Base-by-base conservation (phyloP, 2,113 vertebrate species). In the Ovis canadensis region DNA sequence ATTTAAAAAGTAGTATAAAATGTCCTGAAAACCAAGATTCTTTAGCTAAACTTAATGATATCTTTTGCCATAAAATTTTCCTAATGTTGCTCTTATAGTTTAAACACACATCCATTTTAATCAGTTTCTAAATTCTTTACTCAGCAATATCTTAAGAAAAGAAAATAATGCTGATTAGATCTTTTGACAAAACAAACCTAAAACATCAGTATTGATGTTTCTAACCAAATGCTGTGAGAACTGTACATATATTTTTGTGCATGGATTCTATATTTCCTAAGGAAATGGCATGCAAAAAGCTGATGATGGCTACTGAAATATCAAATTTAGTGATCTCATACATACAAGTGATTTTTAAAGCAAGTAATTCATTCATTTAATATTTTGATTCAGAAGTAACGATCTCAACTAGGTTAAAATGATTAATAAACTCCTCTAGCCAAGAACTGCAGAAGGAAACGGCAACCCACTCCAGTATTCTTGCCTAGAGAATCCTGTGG, bases 241-340 rank as follows among this genome's bases (percentile, higher is more conserved):
- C 16, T 60, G 6, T 11, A 50, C 29, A n/a, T 36, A 82, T 10
- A 6, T 19, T 91, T 96, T 57, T 96, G 10, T 80, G 71, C 45
- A 21, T 4, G 36, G n/a, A 83, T 50, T 77, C 60, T 59, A 13
- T 86, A 25, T 87, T 91, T 54, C 50, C 90, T 52, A 88, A 87
- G 52, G 62, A 87, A 93, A 62, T 31, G 19, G 55, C 36, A 86
- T 48, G 13, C 15, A 36, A 74, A 94, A 90, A 62, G 27, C 23
- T 92, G 17, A 48, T 57, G 33, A 36, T 62, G 5, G 4, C 16
- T 27, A 83, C 45, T 55, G 17, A 92, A 94, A 55, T 96, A 83
- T 60, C 9, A 50, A 50, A 83, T 62, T 94, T 80, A 95, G 78
- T 97, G 92, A 90, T 81, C 84, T 95, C 16, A 92, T n/a, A 52